Evolutionary conservation across 2,113 vertebrate genomes (phyloP), one percentile per base, ranked within the genome.

Genomic region (Numida meleagris): DNA sequence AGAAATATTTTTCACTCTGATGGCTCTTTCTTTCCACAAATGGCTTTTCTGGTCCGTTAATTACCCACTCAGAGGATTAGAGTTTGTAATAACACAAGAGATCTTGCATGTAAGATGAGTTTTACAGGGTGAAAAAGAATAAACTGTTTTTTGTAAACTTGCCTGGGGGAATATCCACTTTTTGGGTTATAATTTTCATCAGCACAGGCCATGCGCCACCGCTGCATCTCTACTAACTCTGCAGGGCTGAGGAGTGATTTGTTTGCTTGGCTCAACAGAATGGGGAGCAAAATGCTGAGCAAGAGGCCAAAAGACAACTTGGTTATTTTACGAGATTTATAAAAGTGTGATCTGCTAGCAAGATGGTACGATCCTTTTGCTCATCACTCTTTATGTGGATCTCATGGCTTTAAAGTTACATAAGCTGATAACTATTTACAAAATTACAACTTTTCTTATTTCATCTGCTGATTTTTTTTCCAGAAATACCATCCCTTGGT

Each of bases 31-130:
- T 97, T 97, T 97, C 94, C 97, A 96, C 96, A 98, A 98, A 98
- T 97, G 97, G 96, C 96, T 98, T 97, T 97, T 97, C 96, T 97
- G 96, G 96, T 96, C 97, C 24, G 94, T 98, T 98, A 98, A 98
- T 98, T 98, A 98, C 96, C 95, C 97, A 74, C 97, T 98, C 94
- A 97, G 97, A 97, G 97, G 97, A 97, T 98, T 98, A 96, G 91
- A 97, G 90, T 95, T 96, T 93, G 89, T 94, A 97, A 97, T 96
- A 97, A 97, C 95, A 93, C 94, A 95, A 94, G 94, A 96, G 93
- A 97, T 97, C 75, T 93, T 95, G 95, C 77, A 95, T 94, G 87
- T 90, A 92, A 97, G 96, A 97, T 95, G 97, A 95, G 91, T 96
- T 97, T 97, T 97, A 95, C 92, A 97, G 97, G 94, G 90, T 86